Evolutionary conservation across 1,140 invertebrate genomes (phyloP), one percentile per base, ranked within the genome.

Genomic region (Stenopsyche tienmushanensis): DNA sequence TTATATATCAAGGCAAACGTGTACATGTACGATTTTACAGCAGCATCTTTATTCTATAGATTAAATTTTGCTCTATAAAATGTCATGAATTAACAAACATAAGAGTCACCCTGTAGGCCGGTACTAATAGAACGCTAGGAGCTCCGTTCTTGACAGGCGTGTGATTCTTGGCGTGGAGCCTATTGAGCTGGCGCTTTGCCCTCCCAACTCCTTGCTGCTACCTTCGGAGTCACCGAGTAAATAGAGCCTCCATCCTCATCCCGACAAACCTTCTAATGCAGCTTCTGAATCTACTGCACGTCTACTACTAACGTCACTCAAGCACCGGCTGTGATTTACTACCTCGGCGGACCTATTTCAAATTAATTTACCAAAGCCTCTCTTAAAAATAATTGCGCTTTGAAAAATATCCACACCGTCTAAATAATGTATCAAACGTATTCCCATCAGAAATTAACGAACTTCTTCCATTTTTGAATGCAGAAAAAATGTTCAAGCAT

Each of bases 121-220:
- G 17, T 24, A 62, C 65, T 53, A 44, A 62, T 66, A 60, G 34
- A 62, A 44, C 52, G 39, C 25, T 55, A 55, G 39, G 41, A 23
- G 26, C 34, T 24, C 25, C 39, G 65, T 42, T 54, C 65, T 39
- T 67, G 65, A 67, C 65, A 67, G 60, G 53, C 60, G 60, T 67
- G 66, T 67, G 66, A 64, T 67, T 67, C 60, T 63, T 58, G 65
- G 58, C 58, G 58, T 34, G 50, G 50, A 53, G 65, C 60, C 62
- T 67, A 67, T 67, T 67, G 60, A 63, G 45, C 41, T 5, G 29
- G 20, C 9, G 9, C 54, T 39, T 57, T 29, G 24, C 21, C 13
- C 52, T 10, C 34, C 58, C 7, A 53, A 13, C 49, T 39, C 34
- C 49, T 39, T 53, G 15, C 39, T 58, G 24, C 10, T 10, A 39